phyloP scores from a whole-genome alignment of 1,140 invertebrate species.

The Ips nitidus region DNA sequence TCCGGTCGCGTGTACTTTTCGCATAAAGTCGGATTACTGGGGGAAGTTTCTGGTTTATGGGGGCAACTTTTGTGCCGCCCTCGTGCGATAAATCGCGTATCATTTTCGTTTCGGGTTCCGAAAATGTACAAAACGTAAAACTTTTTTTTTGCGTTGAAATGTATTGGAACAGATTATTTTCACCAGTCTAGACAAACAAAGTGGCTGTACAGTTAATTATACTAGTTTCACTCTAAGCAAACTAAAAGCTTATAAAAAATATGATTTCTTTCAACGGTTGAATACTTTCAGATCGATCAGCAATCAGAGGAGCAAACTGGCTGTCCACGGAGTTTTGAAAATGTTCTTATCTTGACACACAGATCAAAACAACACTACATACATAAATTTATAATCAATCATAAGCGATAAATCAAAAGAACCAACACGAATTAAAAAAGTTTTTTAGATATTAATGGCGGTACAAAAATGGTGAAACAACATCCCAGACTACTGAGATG shows the following conservation, averaged over 20 bases:
- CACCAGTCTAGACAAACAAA: no score
- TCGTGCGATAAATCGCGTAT: conserved; percentile 16
- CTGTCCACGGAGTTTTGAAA: no score
- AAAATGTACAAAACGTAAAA: not conserved
- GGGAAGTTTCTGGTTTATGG: conserved; percentile 37
- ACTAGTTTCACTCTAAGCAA: not conserved
- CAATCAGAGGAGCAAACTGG: no score
- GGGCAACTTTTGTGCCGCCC: conserved; percentile 19
- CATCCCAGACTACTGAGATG: no score
- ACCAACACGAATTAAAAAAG: no score
- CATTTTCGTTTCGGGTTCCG: conserved; percentile 15
- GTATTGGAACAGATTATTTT: not conserved
- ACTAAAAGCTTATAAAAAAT: not conserved
- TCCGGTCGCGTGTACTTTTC: conserved; percentile 35
- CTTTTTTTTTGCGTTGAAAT: not conserved
- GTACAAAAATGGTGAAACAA: no score
- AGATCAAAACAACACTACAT: no score
- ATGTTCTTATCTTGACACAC: no score
- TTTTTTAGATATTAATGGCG: no score
- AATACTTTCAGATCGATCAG: no score
- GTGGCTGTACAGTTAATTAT: not conserved
- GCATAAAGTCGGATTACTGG: conserved; percentile 41
- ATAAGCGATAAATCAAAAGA: no score
- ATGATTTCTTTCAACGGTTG: not conserved
- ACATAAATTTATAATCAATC: no score